Evolutionary conservation across 2,797 vertebrate species (phyloP), one percentile per base, ranked within the genome.

Genomic region (Scolopax rusticola): DNA sequence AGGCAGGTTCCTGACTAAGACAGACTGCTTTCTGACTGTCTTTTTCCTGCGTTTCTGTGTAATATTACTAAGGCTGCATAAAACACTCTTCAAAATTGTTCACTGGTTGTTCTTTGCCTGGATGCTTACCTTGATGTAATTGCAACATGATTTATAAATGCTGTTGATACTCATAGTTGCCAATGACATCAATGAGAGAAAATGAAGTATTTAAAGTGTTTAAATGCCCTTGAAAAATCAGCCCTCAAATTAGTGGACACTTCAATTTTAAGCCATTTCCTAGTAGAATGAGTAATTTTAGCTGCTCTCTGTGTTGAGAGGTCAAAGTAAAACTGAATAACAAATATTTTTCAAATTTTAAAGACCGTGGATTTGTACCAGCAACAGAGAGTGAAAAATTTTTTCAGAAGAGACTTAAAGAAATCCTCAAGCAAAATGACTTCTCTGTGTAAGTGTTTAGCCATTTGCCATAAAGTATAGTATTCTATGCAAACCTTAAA

Each of bases 401-500:
- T 93, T 99, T 99, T 98, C 98, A 99, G 98, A 99, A 98, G 98
- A 98, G 98, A 94, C 97, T 99, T 93, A 99, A 99, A 97, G 99
- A 99, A 98, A 99, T 99, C 92, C 98, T 99, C 96, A 99, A 98
- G 97, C 99, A 99, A 97, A 99, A 99, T 95, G 97, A 99, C 90
- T 99, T 99, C 96, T 98, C 99, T 83, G 95, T 99, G 99, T 99
- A 98, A 99, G 99, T 98, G 86, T 68, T 95, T 87, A 96, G 65
- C 74, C 56, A 67, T 93, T 96, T 95, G n/a, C 84, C 64, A 27
- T 89, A 82, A 82, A 69, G 33, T 94, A 18, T 56, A 88, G 5
- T 94, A 71, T 95, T 81, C 88, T 79, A 27, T 91, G 84, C 56
- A 95, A 89, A 82, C 45, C 38, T 89, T 91, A 86, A 95, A 93